These are phyloP conservation scores for Paradisaea rubra DNA, from an alignment of 2,113 vertebrate species.

Conservation along the genomic window DNA sequence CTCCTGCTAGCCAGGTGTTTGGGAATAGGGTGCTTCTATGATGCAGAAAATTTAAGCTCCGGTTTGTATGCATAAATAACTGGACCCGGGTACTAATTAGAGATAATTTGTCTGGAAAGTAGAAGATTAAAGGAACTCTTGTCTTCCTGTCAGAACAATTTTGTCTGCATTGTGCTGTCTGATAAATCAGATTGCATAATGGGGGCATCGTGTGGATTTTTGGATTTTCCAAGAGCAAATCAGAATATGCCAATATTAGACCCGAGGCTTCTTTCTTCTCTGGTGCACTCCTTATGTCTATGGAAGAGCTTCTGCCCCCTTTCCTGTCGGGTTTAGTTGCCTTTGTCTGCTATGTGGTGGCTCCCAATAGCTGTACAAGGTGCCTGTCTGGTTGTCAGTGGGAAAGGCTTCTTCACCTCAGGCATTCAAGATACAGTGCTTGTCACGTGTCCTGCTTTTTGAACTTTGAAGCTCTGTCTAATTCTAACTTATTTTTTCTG, in stretches of 20 bases:
- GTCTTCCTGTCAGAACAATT: neutral
- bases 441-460: neutral
- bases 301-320: neutral
- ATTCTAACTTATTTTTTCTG: conserved; percentile 39
- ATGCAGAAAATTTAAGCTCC: neutral
- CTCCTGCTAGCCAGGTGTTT: neutral
- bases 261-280: neutral
- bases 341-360: neutral
- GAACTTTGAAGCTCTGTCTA: conserved; percentile 5
- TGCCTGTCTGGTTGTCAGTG: neutral
- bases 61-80: neutral
- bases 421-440: neutral
- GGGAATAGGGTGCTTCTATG: neutral
- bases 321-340: neutral
- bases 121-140: neutral
- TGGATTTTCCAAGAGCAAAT: neutral
- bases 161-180: neutral
- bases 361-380: neutral
- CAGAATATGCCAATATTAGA: neutral
- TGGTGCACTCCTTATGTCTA: neutral
- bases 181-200: neutral
- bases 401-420: neutral
- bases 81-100: neutral
- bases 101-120: neutral
- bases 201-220: neutral